Evolutionary conservation across 2,113 vertebrate genomes (phyloP).

Genomic region (Dolichallabes microphthalmus): DNA sequence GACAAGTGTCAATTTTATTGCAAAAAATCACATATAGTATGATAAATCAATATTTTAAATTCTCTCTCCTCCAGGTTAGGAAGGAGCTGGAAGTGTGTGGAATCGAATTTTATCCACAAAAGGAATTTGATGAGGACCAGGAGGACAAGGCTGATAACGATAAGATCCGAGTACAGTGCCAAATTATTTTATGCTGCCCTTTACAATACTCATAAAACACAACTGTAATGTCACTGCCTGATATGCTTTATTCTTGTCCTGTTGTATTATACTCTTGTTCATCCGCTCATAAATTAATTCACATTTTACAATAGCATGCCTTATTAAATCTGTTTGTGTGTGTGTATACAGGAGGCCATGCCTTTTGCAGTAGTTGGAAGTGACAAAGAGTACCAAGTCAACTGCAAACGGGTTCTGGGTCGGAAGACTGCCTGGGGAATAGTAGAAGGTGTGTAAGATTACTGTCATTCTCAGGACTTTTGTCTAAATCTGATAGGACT

Average conservation of each 20-base stretch:
- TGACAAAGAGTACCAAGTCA: constrained; percentile 97
- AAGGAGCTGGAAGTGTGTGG: constrained; percentile 91
- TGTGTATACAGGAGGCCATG: constrained; percentile 84
- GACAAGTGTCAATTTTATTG: neutral
- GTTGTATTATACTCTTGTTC: neutral
- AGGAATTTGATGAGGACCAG: constrained; percentile 95
- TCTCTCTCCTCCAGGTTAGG: constrained; percentile 77
- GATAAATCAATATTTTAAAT: neutral
- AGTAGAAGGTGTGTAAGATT: constrained; percentile 83
- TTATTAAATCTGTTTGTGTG: constrained; percentile 48
- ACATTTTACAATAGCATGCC: constrained; percentile 3
- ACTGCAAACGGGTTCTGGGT: constrained; percentile 90
- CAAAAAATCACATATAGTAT: neutral
- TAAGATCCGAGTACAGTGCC: constrained; percentile 85
- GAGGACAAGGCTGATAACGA: constrained; percentile 97
- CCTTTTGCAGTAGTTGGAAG: constrained; percentile 97
- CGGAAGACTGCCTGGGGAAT: constrained; percentile 96
- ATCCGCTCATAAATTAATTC: neutral
- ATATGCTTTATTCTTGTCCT: neutral
- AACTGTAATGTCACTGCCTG: neutral
- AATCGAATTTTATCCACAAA: constrained; percentile 96
- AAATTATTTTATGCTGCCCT: neutral
- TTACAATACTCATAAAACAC: neutral
- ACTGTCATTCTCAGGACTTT: neutral
- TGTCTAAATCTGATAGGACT: neutral